Evolutionary conservation across 2,797 vertebrate genomes (phyloP).

Genomic region (Oreochromis mossambicus): DNA sequence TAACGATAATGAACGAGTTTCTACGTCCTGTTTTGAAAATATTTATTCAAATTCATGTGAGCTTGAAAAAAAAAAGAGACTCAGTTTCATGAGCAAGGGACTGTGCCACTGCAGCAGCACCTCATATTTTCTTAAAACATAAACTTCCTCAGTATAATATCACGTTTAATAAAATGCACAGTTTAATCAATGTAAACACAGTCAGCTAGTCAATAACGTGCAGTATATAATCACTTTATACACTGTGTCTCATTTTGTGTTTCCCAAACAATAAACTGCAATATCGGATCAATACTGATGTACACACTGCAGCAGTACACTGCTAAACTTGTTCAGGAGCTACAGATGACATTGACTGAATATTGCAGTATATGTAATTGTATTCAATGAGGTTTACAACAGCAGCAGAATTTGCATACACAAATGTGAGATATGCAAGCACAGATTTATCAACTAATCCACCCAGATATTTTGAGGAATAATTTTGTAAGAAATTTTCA

Average conservation of each 20-base stretch:
- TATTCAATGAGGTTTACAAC: neutral
- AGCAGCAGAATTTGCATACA: neutral
- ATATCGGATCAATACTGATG: constrained; percentile 10
- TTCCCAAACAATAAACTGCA: constrained; percentile 19
- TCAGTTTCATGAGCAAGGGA: neutral
- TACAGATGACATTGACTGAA: neutral
- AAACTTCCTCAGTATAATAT: neutral
- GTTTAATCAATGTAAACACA: neutral
- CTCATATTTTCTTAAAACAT: neutral
- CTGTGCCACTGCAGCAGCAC: neutral
- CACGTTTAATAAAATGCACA: neutral
- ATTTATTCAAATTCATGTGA: neutral
- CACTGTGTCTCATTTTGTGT: neutral
- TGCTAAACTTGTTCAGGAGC: neutral
- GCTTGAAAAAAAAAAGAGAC: neutral
- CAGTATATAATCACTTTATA: neutral
- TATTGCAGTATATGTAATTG: neutral
- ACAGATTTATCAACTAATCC: neutral
- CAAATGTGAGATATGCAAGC: neutral
- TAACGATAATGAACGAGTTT: neutral
- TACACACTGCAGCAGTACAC: neutral
- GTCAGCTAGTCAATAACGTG: constrained; percentile 4
- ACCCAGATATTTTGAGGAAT: neutral
- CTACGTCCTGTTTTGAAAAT: neutral
- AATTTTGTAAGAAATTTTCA: neutral